Conservation (phyloP, 2,113 vertebrate species). For the Uria aalge region DNA sequence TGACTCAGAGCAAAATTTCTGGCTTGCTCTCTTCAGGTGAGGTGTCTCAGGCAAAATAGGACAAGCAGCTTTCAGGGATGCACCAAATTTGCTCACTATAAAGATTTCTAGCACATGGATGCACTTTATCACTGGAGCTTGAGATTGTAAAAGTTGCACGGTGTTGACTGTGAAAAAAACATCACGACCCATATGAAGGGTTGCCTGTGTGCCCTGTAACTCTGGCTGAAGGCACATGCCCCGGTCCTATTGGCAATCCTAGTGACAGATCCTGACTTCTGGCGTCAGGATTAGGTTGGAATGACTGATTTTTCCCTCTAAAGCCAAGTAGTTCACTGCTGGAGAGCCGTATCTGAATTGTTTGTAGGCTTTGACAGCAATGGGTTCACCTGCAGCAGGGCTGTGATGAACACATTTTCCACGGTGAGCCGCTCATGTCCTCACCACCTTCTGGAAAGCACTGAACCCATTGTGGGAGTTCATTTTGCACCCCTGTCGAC, state of each 20-base stretch:
- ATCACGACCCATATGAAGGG: background rate
- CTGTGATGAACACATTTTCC: background rate
- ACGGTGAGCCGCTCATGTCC: background rate
- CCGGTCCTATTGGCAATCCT: background rate
- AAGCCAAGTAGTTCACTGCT: background rate
- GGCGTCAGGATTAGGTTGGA: background rate
- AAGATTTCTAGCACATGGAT: background rate
- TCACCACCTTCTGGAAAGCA: background rate
- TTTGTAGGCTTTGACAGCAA: background rate
- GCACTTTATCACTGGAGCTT: background rate
- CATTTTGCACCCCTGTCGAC: background rate
- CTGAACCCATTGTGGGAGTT: background rate
- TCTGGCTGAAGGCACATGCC: background rate
- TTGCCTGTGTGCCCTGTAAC: background rate
- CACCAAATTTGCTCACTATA: background rate
- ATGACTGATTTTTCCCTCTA: background rate
- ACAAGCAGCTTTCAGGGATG: background rate
- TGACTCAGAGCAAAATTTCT: background rate
- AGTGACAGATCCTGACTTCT: background rate
- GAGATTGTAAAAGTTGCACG: background rate
- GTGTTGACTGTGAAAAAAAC: background rate
- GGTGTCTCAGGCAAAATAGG: background rate
- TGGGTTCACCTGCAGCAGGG: background rate
- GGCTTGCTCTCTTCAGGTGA: background rate
- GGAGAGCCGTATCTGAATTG: background rate